Evolutionary conservation across 2,113 vertebrate species (phyloP).

Genomic region (Guaruba guarouba): DNA sequence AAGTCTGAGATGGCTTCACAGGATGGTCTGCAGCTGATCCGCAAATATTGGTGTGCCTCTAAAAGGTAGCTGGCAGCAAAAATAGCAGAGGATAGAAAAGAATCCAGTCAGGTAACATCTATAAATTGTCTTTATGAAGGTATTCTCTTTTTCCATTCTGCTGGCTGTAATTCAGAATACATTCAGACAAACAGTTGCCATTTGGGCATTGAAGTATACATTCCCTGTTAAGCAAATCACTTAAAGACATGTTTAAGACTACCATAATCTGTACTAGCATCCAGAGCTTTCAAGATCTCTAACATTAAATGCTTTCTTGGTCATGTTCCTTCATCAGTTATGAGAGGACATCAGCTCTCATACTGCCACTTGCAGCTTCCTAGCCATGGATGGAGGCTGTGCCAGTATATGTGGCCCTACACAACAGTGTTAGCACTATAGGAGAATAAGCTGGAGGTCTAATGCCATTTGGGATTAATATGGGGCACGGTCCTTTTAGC

Average conservation of each 20-base stretch:
- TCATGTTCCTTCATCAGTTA: not conserved
- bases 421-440: fast-evolving
- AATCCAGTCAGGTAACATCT: not conserved
- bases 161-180: not conserved
- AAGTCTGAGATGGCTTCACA: not conserved
- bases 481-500: no score
- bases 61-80: not conserved
- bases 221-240: not conserved
- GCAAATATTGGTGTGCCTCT: not conserved
- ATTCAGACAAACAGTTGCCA: not conserved
- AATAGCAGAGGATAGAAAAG: not conserved
- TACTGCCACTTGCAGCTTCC: no score
- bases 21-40: not conserved
- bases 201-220: not conserved
- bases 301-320: not conserved
- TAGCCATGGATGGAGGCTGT: fast-evolving
- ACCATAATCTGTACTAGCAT: not conserved
- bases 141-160: not conserved
- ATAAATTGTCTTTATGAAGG: not conserved
- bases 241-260: not conserved
- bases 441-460: fast-evolving
- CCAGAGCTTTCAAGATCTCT: not conserved
- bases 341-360: fast-evolving
- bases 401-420: fast-evolving
- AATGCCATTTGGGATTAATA: not conserved